Base-by-base conservation (phyloP, 2,797 vertebrate genomes). In the Discoglossus pictus region DNA sequence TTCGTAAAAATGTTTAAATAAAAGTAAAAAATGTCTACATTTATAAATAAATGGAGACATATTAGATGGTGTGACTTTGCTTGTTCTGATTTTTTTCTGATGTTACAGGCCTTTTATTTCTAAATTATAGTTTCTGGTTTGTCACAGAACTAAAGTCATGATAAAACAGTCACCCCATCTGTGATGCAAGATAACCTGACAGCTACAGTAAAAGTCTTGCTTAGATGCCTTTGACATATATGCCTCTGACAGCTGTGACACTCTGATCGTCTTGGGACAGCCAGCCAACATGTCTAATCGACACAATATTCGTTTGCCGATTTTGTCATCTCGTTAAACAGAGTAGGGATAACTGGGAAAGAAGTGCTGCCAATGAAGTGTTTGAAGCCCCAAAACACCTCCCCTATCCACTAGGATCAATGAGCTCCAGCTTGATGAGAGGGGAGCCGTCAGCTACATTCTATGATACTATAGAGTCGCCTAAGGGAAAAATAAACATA, bases 381-480 rank as follows among this genome's bases (percentile, higher is more conserved):
- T n/a, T n/a, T n/a, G n/a, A n/a, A n/a, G n/a, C n/a, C n/a, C n/a
- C n/a, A n/a, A n/a, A n/a, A n/a, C n/a, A n/a, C n/a, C n/a, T n/a
- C 43, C 12, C 44, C 27, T 51, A 11, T 13, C 46, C 36, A 65
- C 44, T 53, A 47, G 35, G 43, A 54, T 42, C 43, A 38, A 20
- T 31, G 16, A 48, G 16, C 60, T 40, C 42, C 12, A 42, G 13
- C 15, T 31, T 38, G 23, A 67, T 16, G 39, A 59, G 38, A 65
- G 12, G 6, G 13, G 16, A 67, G 50, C 65, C 60, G 65, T 52
- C 65, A 42, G 21, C 58, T 60, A 43, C 18, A 34, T n/a, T 20
- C 21, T 43, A 12, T 35, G 40, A 51, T 50, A 59, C 24, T 40
- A 21, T 59, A 17, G 51, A 42, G 24, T 58, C 43, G 18, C 24